phyloP scores from a whole-genome alignment of 2,113 vertebrate genomes.

The Brevimyrus niger region DNA sequence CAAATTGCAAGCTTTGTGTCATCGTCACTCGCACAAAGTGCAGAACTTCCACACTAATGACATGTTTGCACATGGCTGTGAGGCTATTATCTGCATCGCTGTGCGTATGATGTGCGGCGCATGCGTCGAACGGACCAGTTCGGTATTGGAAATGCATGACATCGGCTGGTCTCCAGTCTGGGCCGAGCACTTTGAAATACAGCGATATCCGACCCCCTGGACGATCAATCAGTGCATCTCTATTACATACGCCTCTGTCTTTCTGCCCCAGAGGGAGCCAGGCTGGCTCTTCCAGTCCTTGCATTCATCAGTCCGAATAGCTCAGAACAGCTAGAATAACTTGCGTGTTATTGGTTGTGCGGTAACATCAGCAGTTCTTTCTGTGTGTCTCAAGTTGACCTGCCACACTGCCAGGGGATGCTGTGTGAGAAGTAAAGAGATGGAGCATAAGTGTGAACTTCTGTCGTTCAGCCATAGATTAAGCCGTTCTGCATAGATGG shows the following conservation, averaged over 20 bases:
- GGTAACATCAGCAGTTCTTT: background rate
- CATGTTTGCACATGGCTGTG: no score
- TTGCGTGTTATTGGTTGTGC: background rate
- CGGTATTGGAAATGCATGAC: no score
- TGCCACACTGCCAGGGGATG: background rate
- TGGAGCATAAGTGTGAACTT: background rate
- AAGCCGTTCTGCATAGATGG: background rate
- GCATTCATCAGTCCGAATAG: background rate
- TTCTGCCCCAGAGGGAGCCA: background rate
- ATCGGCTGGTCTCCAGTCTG: no score
- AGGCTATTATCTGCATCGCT: no score
- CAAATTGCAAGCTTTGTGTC: no score
- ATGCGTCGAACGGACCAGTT: no score
- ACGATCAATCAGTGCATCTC: no score
- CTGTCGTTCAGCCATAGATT: background rate
- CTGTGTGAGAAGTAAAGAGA: background rate
- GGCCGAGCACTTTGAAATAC: no score
- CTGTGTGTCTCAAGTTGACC: background rate
- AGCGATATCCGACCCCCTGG: no score
- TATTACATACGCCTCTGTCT: background rate
- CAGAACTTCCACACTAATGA: no score
- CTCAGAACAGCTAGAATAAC: background rate
- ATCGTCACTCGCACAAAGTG: no score
- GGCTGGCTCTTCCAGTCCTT: background rate
- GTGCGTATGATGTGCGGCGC: no score